Base-by-base conservation (phyloP, 2,888 invertebrate genomes). In the Trichacis sp. region DNA sequence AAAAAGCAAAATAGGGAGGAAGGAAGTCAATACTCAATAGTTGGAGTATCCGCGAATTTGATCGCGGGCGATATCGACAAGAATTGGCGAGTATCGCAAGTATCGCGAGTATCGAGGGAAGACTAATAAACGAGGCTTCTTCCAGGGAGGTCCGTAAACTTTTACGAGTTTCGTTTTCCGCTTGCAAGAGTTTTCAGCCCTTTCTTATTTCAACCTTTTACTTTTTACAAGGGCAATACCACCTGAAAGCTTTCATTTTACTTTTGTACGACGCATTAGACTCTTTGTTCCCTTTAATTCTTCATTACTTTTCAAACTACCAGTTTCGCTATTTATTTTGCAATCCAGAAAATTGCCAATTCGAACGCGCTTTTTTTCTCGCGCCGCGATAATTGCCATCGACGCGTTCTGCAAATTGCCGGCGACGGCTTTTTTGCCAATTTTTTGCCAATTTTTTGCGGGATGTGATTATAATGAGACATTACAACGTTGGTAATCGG, bases 281-380 rank as follows among this genome's bases (percentile, higher is more conserved):
- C 66, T 70, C 69, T 71, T 71, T 71, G 68, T 68, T 69, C 64
- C 67, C 56, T 71, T 69, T 64, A 67, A 72, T 71, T 72, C 48
- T 71, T 69, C 62, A 70, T 68, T 65, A 60, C 57, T 65, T 49
- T 49, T 12, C 38, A 5, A 49, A 49, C 36, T 33, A 36, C 11
- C 38, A 36, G 12, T 30, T 49, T 15, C 4, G 15, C 1, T 40
- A 12, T 40, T 40, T 40, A 15, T 15, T 15, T 15, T 40, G 14
- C 40, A 40, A 40, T 40, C 14, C 40, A 5, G 40, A 15, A 24
- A 5, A 24, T 24, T 24, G 24, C 24, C 8, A 24, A 24, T 24
- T 24, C 24, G 24, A 24, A 24, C 4, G 24, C 8, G 24, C 8
- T 24, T 24, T 24, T 24, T 24, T 24, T 24, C 24, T 24, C 24